Conservation (phyloP, 2,888 invertebrate genomes). For the Zaprionus lineosus region DNA sequence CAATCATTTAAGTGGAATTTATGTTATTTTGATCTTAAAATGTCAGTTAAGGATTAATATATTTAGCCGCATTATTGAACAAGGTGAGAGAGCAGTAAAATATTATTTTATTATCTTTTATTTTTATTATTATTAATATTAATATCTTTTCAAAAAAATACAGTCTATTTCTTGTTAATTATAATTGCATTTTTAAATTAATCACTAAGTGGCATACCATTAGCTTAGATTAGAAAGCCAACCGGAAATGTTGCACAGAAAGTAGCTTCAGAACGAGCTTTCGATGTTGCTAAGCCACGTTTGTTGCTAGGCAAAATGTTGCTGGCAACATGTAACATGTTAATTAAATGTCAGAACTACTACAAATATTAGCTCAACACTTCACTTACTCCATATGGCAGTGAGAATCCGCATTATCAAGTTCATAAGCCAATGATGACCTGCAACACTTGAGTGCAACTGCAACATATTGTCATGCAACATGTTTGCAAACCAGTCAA, state of each 20-base stretch:
- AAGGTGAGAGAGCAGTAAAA: no score
- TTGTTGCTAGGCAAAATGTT: conserved; percentile 18
- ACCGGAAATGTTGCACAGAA: conserved; percentile 7
- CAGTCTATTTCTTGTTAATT: no score
- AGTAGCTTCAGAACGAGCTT: no score
- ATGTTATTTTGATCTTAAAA: no score
- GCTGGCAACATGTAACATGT: conserved; percentile 10
- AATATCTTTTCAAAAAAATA: no score
- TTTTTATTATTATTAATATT: no score
- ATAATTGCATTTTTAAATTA: no score
- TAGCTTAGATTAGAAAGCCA: conserved; percentile 74
- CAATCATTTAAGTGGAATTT: background rate
- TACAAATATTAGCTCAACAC: conserved; percentile 57
- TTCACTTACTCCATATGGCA: conserved; percentile 29
- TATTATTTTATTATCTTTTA: no score
- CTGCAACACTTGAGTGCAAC: conserved; percentile 46
- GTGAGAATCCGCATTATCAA: conserved; percentile 31
- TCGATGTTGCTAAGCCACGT: conserved; percentile 35
- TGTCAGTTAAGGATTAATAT: no score
- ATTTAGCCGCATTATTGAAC: no score
- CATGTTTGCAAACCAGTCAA: conserved; percentile 56
- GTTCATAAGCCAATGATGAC: conserved; percentile 22
- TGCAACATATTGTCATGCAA: conserved; percentile 47
- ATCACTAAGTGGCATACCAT: no score
- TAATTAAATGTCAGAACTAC: conserved; percentile 32